Percentiles rank a stretch among this genome's conserved stretches.
Evolutionary conservation across 2,797 vertebrate genomes (phyloP).

Genomic region (Microctenopoma lineatum): DNA sequence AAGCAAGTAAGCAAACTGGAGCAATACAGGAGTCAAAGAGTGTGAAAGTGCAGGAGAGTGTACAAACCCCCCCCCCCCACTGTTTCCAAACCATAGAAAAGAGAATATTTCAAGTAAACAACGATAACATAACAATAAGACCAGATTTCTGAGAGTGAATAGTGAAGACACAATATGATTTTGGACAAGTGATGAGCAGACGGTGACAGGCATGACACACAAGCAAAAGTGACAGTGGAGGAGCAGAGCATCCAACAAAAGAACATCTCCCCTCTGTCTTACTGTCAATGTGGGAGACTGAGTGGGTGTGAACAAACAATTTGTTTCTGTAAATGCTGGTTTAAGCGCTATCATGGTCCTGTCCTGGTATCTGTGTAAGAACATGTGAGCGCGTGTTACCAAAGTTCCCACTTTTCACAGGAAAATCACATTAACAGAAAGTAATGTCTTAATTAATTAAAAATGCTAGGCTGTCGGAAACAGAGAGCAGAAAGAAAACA

Average conservation of each 20-base stretch:
- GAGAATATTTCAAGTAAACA: background rate
- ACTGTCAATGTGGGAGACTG: slow-evolving; percentile 37
- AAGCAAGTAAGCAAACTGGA: background rate
- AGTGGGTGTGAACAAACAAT: slow-evolving; percentile 13
- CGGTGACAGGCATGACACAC: slow-evolving; percentile 35
- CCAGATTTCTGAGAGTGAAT: slow-evolving; percentile 12
- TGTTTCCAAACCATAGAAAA: background rate
- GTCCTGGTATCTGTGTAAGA: slow-evolving; percentile 6
- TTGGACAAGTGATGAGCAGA: slow-evolving; percentile 18
- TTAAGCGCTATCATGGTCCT: slow-evolving; percentile 2
- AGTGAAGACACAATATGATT: slow-evolving; percentile 11
- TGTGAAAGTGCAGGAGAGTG: background rate
- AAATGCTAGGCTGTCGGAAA: slow-evolving; percentile 34
- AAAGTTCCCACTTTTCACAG: slow-evolving; percentile 47
- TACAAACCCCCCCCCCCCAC: background rate
- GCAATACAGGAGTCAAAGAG: slow-evolving; percentile 2
- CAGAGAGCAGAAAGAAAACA: slow-evolving; percentile 65
- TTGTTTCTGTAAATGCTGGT: background rate
- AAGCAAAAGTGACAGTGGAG: slow-evolving; percentile 43
- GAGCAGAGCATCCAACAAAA: slow-evolving; percentile 43
- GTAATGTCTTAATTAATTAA: slow-evolving; percentile 65
- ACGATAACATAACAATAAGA: background rate
- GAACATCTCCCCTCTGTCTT: slow-evolving; percentile 39
- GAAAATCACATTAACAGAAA: slow-evolving; percentile 57
- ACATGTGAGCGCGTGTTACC: slow-evolving; percentile 30